phyloP scores from a whole-genome alignment of 2,797 vertebrate genomes.

The Streptopelia turtur region DNA sequence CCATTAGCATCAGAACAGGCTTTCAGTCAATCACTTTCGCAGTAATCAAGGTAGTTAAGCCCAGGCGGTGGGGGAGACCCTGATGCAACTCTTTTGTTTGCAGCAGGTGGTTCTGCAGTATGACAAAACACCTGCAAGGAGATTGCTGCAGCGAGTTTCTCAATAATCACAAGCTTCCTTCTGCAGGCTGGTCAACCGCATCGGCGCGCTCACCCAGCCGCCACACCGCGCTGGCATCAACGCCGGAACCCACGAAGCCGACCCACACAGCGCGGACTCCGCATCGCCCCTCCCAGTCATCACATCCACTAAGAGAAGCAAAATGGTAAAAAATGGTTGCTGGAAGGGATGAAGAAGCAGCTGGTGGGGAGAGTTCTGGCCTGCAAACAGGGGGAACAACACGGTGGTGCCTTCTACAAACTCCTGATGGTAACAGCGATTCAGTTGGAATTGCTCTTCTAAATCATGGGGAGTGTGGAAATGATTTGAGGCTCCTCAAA shows the following conservation, averaged over 20 bases:
- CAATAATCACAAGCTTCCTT: not conserved
- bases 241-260: not conserved
- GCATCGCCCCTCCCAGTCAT: not conserved
- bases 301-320: not conserved
- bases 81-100: not conserved
- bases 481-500: not conserved
- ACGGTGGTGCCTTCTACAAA: accelerated
- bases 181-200: not conserved
- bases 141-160: not conserved
- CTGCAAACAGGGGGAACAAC: not conserved
- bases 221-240: accelerated
- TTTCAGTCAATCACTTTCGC: accelerated
- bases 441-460: not conserved
- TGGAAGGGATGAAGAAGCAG: not conserved
- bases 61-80: not conserved
- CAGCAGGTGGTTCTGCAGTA: not conserved
- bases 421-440: not conserved
- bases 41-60: not conserved
- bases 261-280: accelerated
- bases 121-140: not conserved
- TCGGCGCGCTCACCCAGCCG: accelerated
- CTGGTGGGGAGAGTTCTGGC: not conserved
- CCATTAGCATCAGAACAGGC: accelerated
- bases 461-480: not conserved
- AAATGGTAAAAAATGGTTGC: not conserved